These are phyloP conservation scores for Clarias macrocephalus DNA, from an alignment of 2,113 vertebrate genomes.

Conservation along the genomic window DNA sequence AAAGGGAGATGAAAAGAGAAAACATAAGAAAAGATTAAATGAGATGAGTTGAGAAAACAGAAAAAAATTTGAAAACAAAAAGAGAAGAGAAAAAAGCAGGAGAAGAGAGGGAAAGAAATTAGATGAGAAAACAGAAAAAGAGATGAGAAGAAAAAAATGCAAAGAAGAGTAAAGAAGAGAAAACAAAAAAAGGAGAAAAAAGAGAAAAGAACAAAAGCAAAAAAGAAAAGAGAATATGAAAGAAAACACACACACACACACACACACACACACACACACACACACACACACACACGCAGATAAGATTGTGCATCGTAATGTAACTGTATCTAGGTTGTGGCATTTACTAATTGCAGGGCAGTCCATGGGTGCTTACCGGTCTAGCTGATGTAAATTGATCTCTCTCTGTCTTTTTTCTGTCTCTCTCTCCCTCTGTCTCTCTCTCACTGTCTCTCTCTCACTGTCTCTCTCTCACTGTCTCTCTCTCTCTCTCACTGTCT, in stretches of 20 bases:
- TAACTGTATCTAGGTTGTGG: slow-evolving; percentile 50
- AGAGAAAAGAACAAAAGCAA: too few relatives aligned
- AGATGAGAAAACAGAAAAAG: too few relatives aligned
- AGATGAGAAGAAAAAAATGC: slow-evolving; percentile 39
- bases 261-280: not conserved
- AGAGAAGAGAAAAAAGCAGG: slow-evolving; percentile 41
- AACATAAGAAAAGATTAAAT: slow-evolving; percentile 19
- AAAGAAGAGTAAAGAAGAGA: slow-evolving; percentile 54
- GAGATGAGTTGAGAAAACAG: not conserved
- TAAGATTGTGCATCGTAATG: slow-evolving; percentile 34
- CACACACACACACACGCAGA: slow-evolving; percentile 26
- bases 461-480: not conserved
- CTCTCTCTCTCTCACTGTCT: not conserved
- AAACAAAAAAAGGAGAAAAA: not conserved
- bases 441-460: not conserved
- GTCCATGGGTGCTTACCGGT: slow-evolving; percentile 42
- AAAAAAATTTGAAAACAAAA: not conserved
- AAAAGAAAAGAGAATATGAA: too few relatives aligned
- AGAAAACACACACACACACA: not conserved
- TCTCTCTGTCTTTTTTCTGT: slow-evolving; percentile 16
- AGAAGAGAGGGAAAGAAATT: slow-evolving; percentile 55
- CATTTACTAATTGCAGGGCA: slow-evolving; percentile 51
- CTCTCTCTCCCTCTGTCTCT: not conserved
- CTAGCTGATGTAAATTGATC: slow-evolving; percentile 44
- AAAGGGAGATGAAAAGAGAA: slow-evolving; percentile 49